Conservation (phyloP, 2,888 invertebrate species). For the Eumerus sabulonum region DNA sequence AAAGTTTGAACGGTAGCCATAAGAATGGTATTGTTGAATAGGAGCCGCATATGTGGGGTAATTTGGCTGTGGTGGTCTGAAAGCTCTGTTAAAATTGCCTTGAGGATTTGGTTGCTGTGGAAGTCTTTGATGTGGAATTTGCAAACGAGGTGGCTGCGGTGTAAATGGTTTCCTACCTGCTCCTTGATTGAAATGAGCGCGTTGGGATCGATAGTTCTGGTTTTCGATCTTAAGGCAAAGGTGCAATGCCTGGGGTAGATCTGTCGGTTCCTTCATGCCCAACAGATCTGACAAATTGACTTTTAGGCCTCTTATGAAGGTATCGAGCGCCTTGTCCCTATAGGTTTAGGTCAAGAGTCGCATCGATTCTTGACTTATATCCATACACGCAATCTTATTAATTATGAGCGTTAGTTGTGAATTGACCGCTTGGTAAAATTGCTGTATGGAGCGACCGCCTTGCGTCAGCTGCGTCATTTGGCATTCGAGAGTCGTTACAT, state of each 20-base stretch:
- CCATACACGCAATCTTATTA: slow-evolving; percentile 36
- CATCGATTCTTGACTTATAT: slow-evolving; percentile 15
- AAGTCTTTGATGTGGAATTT: background rate
- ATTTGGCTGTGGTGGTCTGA: background rate
- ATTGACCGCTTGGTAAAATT: slow-evolving; percentile 67
- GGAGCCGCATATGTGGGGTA: background rate
- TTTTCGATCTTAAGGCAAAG: slow-evolving; percentile 55
- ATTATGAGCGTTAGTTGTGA: slow-evolving; percentile 33
- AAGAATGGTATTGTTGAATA: background rate
- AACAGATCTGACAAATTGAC: slow-evolving; percentile 57
- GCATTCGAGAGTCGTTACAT: slow-evolving; percentile 52
- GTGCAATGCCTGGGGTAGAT: slow-evolving; percentile 63
- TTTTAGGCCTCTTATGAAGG: slow-evolving; percentile 42
- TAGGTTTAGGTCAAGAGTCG: slow-evolving; percentile 16
- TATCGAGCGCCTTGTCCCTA: slow-evolving; percentile 38
- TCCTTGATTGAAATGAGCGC: background rate
- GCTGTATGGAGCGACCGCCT: slow-evolving; percentile 43
- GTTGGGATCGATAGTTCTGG: background rate
- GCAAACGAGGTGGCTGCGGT: background rate
- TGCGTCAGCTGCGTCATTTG: slow-evolving; percentile 54
- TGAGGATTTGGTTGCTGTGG: background rate
- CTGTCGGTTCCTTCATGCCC: slow-evolving; percentile 62
- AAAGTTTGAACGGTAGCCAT: too few species aligned
- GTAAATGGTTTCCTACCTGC: background rate
- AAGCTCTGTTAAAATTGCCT: background rate